phyloP scores from a whole-genome alignment of 2,797 vertebrate species.

The Poeciliopsis turneri region DNA sequence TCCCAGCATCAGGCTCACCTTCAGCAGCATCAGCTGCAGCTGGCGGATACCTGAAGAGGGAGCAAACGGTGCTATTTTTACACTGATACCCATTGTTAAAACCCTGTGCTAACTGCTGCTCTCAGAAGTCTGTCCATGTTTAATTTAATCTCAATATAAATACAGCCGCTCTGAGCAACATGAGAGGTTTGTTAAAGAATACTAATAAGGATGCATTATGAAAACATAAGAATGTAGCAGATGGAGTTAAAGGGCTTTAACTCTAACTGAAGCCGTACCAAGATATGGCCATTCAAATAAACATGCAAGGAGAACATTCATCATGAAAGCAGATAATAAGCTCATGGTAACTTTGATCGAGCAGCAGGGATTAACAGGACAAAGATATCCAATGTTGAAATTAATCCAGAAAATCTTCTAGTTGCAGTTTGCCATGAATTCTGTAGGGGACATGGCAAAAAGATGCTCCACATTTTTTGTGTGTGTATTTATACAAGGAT shows the following conservation, averaged over 20 bases:
- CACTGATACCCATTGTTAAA: not conserved
- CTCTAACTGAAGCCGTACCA: too few relatives aligned
- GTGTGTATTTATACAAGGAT: not conserved
- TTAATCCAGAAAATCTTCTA: not conserved
- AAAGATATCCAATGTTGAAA: not conserved
- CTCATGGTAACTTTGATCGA: not conserved
- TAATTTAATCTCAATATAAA: not conserved
- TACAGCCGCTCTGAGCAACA: not conserved
- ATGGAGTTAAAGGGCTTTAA: not conserved
- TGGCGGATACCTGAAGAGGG: conserved; percentile 91
- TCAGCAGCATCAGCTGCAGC: conserved; percentile 95
- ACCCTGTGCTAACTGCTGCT: not conserved
- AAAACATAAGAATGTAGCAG: not conserved
- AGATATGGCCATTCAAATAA: not conserved
- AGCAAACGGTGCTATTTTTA: not conserved
- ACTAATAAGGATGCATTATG: not conserved
- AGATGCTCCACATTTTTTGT: not conserved
- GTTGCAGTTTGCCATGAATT: not conserved
- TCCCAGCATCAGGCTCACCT: conserved; percentile 91
- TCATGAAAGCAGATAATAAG: not conserved
- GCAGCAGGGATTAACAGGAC: not conserved
- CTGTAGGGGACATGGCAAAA: not conserved
- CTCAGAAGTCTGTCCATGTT: not conserved
- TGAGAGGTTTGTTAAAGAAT: not conserved
- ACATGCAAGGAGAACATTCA: not conserved